phyloP scores from a whole-genome alignment of 1,140 invertebrate genomes.

The Diorhabda carinulata region DNA sequence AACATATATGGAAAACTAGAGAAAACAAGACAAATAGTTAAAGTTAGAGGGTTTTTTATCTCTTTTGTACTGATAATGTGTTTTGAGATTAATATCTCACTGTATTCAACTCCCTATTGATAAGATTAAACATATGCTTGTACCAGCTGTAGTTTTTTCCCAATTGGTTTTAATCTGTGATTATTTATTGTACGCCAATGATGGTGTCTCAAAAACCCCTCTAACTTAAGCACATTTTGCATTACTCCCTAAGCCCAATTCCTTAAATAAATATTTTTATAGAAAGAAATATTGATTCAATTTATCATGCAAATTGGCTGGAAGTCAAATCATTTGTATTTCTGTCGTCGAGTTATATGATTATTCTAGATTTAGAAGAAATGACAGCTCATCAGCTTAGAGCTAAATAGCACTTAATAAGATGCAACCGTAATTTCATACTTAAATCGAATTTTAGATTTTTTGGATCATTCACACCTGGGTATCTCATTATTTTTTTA shows the following conservation, averaged over 20 bases:
- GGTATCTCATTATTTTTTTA: neutral
- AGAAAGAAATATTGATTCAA: conserved; percentile 48
- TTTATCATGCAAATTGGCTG: conserved; percentile 48
- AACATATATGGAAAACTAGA: too few species aligned
- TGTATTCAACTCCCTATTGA: too few species aligned
- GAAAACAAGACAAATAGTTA: too few species aligned
- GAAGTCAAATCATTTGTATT: conserved; percentile 47
- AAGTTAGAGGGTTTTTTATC: too few species aligned
- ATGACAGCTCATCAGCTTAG: conserved; percentile 41
- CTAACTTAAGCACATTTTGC: neutral
- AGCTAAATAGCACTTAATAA: conserved; percentile 33
- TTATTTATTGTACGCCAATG: neutral
- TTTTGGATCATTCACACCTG: conserved; percentile 27
- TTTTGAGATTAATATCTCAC: too few species aligned
- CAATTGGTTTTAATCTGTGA: too few species aligned
- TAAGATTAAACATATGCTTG: too few species aligned
- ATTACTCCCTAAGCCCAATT: conserved; percentile 26
- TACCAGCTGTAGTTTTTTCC: too few species aligned
- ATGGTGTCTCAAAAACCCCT: neutral
- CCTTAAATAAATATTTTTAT: conserved; percentile 49
- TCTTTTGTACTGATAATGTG: too few species aligned
- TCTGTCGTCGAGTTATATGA: conserved; percentile 47
- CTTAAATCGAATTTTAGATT: conserved; percentile 31
- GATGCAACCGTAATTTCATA: conserved; percentile 39
- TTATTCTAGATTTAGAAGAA: conserved; percentile 40